phyloP scores from a whole-genome alignment of 2,797 vertebrate genomes.

The Glossophaga mutica region DNA sequence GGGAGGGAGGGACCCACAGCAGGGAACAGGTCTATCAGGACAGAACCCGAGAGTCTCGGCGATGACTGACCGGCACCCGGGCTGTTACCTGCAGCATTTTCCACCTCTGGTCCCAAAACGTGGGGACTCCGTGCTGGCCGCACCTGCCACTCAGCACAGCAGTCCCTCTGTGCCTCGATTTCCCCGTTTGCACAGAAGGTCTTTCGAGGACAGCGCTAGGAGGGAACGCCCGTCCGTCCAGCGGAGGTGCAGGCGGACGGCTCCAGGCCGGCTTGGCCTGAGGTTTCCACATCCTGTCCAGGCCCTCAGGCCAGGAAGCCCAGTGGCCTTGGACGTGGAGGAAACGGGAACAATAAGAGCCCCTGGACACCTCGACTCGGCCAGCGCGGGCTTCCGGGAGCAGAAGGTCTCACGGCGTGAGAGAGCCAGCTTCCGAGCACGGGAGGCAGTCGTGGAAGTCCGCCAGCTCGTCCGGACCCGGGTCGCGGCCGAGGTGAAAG shows the following conservation, averaged over 20 bases:
- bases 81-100: no score
- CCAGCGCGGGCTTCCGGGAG: not conserved
- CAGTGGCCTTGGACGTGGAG: not conserved
- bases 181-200: rapidly evolving
- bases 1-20: no score
- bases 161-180: not conserved
- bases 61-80: no score
- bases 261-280: rapidly evolving
- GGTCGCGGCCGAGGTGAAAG: rapidly evolving
- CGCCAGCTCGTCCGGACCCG: rapidly evolving
- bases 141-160: rapidly evolving
- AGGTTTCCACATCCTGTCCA: rapidly evolving
- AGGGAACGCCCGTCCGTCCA: rapidly evolving
- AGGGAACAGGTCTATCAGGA: no score
- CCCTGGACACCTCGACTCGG: not conserved
- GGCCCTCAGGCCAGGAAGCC: rapidly evolving
- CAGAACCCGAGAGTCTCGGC: no score
- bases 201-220: not conserved
- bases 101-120: rapidly evolving
- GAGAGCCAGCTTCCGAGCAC: no score
- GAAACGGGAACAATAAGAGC: not conserved
- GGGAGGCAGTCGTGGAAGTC: rapidly evolving
- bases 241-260: rapidly evolving
- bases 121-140: rapidly evolving
- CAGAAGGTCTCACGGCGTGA: no score